phyloP scores from a whole-genome alignment of 2,797 vertebrate species.

The Borostomias antarcticus region DNA sequence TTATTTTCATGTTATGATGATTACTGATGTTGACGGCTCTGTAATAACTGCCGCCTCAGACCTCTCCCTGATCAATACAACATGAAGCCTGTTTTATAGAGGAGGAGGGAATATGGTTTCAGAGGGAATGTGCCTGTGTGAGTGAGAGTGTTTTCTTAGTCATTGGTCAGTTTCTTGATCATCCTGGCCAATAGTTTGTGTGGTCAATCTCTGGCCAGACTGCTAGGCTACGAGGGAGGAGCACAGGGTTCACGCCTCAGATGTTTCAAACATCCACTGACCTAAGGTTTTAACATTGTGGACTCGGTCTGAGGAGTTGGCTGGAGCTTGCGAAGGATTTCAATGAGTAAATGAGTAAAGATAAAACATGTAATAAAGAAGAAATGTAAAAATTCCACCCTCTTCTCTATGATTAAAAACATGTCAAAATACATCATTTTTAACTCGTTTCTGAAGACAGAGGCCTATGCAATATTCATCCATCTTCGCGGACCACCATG shows the following conservation, averaged over 20 bases:
- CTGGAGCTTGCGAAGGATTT: conserved; percentile 12
- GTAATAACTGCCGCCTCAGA: too few relatives aligned
- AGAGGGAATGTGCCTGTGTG: too few relatives aligned
- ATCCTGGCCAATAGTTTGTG: too few relatives aligned
- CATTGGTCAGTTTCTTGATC: too few relatives aligned
- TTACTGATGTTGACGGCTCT: too few relatives aligned
- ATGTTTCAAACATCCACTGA: not conserved
- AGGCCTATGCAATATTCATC: not conserved
- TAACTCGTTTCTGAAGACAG: not conserved
- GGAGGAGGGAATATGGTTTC: too few relatives aligned
- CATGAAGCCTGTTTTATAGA: too few relatives aligned
- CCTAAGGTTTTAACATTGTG: conserved; percentile 45
- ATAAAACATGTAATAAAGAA: conserved; percentile 36
- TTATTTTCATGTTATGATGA: too few relatives aligned
- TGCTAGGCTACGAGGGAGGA: too few relatives aligned
- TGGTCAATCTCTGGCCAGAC: not conserved
- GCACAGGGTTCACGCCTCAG: too few relatives aligned
- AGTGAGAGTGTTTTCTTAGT: too few relatives aligned
- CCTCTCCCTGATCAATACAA: too few relatives aligned
- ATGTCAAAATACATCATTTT: not conserved
- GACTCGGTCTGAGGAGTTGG: conserved; percentile 44
- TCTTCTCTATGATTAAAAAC: conserved; percentile 1
- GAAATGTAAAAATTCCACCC: not conserved
- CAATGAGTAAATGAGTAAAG: conserved; percentile 51
- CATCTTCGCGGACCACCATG: not conserved